Evolutionary conservation across 1,140 invertebrate genomes (phyloP), one percentile per base, ranked within the genome.

Genomic region (Drosophila cardini): DNA sequence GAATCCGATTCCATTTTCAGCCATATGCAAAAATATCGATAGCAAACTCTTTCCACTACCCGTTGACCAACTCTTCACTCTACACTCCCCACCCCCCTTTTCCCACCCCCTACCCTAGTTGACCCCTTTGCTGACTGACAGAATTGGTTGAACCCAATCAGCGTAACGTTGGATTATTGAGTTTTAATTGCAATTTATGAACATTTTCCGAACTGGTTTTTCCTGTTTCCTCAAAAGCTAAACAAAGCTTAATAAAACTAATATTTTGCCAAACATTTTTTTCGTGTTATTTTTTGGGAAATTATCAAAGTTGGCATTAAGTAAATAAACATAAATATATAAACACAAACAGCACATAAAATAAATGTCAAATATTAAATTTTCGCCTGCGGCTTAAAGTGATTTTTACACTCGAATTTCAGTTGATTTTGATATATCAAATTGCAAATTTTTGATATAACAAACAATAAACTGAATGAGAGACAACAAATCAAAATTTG

Each of bases 241-340:
- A 58, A 48, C 64, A 67, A 43, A 52, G 56, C 34, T 18, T 34
- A 40, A 34, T 63, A 63, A 55, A 72, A 78, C 79, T 57, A 82
- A 79, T 83, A 79, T 79, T 78, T 77, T 76, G 72, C 53, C 63
- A 73, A 80, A 76, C 65, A 84, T 69, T 72, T 84, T 79, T 80
- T 76, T 72, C 21, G 21, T 21, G 2, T 21, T 21, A 21, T 21
- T 21, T 26, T 26, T 26, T 26, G 21, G 21, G 21, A 77, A 78
- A 78, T 75, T 71, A 63, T 67, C 69, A 70, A 83, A 67, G 72
- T 61, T 78, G 78, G 48, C 70, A 86, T 85, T 87, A 82, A 76
- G 67, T 72, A 87, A 86, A 87, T 79, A 87, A 79, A 83, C 67
- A 80, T 74, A 75, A 75, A 71, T 75, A 82, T 8, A 79, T 8